Conservation (phyloP, 2,797 vertebrate species). For the Pseudochromis fuscus region DNA sequence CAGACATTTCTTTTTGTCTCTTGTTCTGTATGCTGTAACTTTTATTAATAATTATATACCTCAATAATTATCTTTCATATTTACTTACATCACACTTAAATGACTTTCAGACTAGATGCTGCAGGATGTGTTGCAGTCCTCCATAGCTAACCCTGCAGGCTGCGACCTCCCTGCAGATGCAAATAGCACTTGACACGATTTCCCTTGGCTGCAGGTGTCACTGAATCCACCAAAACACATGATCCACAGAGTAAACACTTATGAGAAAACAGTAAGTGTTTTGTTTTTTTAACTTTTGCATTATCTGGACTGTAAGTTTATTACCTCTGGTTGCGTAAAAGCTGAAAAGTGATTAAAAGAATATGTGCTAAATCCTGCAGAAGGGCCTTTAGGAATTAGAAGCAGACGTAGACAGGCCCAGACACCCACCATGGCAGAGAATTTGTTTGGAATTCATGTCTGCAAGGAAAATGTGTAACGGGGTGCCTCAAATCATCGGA, state of each 20-base stretch:
- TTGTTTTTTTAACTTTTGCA: conserved; percentile 6
- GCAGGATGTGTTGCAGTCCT: too few species aligned
- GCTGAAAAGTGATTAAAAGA: conserved; percentile 77
- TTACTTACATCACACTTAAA: too few species aligned
- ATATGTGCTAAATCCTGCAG: conserved; percentile 83
- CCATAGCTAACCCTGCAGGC: too few species aligned
- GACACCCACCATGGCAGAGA: conserved; percentile 84
- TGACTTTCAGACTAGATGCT: too few species aligned
- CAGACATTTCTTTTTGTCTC: too few species aligned
- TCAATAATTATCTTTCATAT: too few species aligned
- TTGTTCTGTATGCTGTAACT: too few species aligned
- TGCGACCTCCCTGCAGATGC: background rate
- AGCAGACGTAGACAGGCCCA: conserved; percentile 86
- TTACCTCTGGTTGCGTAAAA: conserved; percentile 63
- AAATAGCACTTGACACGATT: conserved; percentile 7
- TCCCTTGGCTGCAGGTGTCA: background rate
- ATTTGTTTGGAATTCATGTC: conserved; percentile 94
- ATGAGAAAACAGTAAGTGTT: background rate
- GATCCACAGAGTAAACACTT: background rate
- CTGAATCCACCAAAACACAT: conserved; percentile 1
- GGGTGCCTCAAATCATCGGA: conserved; percentile 78
- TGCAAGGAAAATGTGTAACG: conserved; percentile 88
- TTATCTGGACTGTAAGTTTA: conserved; percentile 3
- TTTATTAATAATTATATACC: too few species aligned
- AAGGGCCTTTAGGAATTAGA: conserved; percentile 83